Conservation (phyloP, 2,888 invertebrate species). For the Drosophila algonquin region DNA sequence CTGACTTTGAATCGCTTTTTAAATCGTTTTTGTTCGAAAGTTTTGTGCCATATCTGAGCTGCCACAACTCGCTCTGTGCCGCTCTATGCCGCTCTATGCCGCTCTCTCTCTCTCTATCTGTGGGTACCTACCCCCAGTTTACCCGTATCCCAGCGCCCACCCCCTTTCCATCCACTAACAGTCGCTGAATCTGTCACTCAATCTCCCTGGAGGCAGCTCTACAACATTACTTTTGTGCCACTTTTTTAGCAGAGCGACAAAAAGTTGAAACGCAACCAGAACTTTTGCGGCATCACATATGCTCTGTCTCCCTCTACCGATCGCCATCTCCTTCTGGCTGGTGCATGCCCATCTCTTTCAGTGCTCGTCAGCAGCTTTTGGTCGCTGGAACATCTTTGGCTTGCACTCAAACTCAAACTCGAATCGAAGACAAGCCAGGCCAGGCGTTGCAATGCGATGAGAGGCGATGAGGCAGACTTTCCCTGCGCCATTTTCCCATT, state of each 20-base stretch:
- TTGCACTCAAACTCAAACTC: not conserved
- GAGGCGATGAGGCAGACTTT: not conserved
- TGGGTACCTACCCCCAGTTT: no score
- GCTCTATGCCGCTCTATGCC: constrained; percentile 25
- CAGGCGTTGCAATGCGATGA: not conserved
- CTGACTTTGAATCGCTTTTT: constrained; percentile 71
- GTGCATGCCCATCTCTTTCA: not conserved
- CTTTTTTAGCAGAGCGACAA: constrained; percentile 63
- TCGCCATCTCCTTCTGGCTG: constrained; percentile 18
- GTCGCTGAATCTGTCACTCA: constrained; percentile 69
- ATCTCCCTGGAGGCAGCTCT: constrained; percentile 65
- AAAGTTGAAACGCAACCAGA: constrained; percentile 70
- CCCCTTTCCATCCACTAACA: no score
- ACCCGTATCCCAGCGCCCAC: no score
- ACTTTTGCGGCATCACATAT: constrained; percentile 48
- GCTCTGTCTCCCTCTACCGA: not conserved
- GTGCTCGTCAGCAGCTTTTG: not conserved
- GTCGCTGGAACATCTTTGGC: not conserved
- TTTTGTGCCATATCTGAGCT: constrained; percentile 51
- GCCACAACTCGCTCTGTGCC: constrained; percentile 28
- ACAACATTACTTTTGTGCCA: constrained; percentile 70
- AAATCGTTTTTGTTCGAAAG: constrained; percentile 74
- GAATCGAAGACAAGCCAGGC: not conserved
- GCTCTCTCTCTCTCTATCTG: not conserved
- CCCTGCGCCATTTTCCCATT: not conserved